Base-by-base conservation (phyloP, 2,888 invertebrate species). In the Machimus atricapillus region DNA sequence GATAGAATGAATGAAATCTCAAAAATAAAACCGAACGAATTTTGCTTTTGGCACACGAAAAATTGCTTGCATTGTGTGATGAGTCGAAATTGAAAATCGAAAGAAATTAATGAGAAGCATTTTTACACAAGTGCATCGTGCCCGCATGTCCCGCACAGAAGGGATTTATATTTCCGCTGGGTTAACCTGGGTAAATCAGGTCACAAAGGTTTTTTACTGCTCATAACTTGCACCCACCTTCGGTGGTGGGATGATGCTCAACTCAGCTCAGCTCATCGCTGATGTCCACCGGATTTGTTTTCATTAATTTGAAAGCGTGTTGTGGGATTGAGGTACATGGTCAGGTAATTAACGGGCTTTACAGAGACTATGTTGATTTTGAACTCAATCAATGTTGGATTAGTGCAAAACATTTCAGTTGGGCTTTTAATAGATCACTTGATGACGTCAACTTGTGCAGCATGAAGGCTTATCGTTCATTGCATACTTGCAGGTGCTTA, bases 1-100 rank as follows among this genome's bases (percentile, higher is more conserved):
- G 66, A 66, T 40, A 12, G 40, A 23, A 27, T 27, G 27, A 12
- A 27, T 27, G 14, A 66, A 66, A 66, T 8, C 9, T 9, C 9
- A 16, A 46, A 43, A 43, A 14, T 16, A 46, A 27, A n/a, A n/a
- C n/a, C 56, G 12, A 66, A 66, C 1, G 6, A 27, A 2, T 8
- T 66, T 1, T 66, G 66, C 27, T 23, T 66, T 66, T 66, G 66
- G 19, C 66, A 66, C 4, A 4, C 27, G 12, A 66, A 66, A 23
- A 66, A 86, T 87, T 86, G 58, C 83, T 87, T 52, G 23, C 73
- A 85, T 8, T 66, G 66, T 58, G 66, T 27, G 66, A 66, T 23
- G 19, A 27, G 12, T 27, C 66, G 23, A 66, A 66, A 66, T 27
- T 19, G 23, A 66, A 66, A 66, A 66, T 66, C 27, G 66, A 66